These are phyloP conservation scores for Lamellibrachia columna DNA, from an alignment of 2,888 invertebrate species.

Conservation along the genomic window DNA sequence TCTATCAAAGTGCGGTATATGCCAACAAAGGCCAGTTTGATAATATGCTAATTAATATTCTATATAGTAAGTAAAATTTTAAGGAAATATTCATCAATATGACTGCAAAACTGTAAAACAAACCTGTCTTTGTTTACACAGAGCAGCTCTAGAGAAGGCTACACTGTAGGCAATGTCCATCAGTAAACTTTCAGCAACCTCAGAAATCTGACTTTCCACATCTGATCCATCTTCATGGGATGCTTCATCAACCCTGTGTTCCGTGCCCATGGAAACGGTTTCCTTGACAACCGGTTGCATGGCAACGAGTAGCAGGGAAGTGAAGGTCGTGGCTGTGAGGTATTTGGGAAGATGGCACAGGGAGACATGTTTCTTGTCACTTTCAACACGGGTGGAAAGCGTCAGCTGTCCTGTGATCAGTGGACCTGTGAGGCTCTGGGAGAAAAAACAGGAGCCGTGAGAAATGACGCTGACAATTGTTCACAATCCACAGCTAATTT, in stretches of 20 bases:
- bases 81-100: background rate
- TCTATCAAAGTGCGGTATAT: no score
- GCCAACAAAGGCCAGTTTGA: no score
- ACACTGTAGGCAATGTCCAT: conserved; percentile 23
- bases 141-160: conserved; percentile 23
- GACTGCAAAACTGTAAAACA: background rate
- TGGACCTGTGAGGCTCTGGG: background rate
- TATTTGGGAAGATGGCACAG: background rate
- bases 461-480: background rate
- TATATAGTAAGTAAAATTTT: no score
- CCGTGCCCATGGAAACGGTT: background rate
- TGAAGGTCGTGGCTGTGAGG: background rate
- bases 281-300: background rate
- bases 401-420: background rate
- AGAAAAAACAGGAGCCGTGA: background rate
- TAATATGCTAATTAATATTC: no score
- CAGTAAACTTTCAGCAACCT: background rate
- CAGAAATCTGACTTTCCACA: background rate
- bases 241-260: background rate
- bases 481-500: background rate
- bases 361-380: background rate
- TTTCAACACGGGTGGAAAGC: background rate
- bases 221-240: background rate
- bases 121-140: conserved; percentile 26
- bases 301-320: conserved; percentile 6